Conservation (phyloP, 2,888 invertebrate species). For the Bellardia pandia region DNA sequence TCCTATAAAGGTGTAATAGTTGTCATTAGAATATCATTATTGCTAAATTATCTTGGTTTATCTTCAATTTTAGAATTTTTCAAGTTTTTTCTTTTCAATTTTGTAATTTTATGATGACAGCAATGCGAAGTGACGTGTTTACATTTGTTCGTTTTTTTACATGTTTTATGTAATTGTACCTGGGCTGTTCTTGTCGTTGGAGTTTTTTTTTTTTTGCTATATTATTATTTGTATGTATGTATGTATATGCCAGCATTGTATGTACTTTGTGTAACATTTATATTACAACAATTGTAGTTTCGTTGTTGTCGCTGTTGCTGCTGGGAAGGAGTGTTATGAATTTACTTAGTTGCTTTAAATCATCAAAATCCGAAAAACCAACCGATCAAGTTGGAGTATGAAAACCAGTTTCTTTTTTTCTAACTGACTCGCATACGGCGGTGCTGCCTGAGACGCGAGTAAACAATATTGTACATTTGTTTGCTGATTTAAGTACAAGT, state of each 20-base stretch:
- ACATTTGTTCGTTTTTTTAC: neutral
- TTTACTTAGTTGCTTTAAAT: conserved; percentile 52
- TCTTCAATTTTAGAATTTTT: conserved; percentile 35
- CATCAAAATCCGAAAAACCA: conserved; percentile 57
- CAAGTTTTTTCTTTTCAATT: conserved; percentile 15
- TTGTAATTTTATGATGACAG: conserved; percentile 43
- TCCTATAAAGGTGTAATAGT: neutral
- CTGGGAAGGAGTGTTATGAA: conserved; percentile 62
- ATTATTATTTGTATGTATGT: neutral
- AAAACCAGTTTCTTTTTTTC: conserved; percentile 56
- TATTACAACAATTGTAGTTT: conserved; percentile 47
- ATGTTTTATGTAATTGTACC: neutral
- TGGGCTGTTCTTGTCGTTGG: conserved; percentile 9
- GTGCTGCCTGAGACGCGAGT: conserved; percentile 2
- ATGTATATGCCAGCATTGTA: neutral
- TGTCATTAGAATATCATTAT: conserved; percentile 41
- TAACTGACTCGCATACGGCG: neutral
- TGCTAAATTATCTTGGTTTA: conserved; percentile 33
- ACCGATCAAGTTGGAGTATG: conserved; percentile 51
- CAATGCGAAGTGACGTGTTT: conserved; percentile 3
- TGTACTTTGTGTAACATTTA: conserved; percentile 34
- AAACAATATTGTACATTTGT: conserved; percentile 27
- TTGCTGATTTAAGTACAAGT: conserved; percentile 53
- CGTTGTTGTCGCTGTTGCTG: conserved; percentile 26
- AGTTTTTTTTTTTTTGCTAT: neutral